Conservation (phyloP, 2,888 invertebrate genomes). For the Sturmia bella region DNA sequence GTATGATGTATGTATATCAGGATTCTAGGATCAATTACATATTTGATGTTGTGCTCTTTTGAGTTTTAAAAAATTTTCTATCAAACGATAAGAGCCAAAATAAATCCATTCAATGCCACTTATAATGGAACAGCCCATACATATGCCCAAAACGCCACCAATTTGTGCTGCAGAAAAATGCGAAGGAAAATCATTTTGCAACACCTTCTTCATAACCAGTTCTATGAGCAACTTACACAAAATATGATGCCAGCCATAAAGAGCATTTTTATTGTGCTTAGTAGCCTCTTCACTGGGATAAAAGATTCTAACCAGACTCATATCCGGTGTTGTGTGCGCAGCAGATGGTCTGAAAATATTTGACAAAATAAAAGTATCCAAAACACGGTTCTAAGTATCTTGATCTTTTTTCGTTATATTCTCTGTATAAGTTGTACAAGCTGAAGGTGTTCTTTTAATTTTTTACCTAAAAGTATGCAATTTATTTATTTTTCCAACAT, state of each 20-base stretch:
- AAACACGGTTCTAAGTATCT: too few species aligned
- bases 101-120: slow-evolving; percentile 77
- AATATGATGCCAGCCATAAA: slow-evolving; percentile 76
- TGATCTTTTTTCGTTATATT: too few species aligned
- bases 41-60: slow-evolving; percentile 6
- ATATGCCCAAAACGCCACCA: slow-evolving; percentile 78
- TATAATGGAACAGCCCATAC: slow-evolving; percentile 79
- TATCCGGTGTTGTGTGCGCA: slow-evolving; percentile 13
- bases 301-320: slow-evolving; percentile 72
- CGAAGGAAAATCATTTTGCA: neutral
- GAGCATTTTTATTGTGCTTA: slow-evolving; percentile 73
- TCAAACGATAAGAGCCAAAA: slow-evolving; percentile 74
- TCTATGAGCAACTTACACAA: slow-evolving; percentile 73
- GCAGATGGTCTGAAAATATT: slow-evolving; percentile 31
- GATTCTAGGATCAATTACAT: neutral
- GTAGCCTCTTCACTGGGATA: slow-evolving; percentile 69
- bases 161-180: slow-evolving; percentile 73
- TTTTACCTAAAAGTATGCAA: too few species aligned
- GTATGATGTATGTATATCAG: neutral
- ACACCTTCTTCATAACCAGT: neutral
- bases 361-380: neutral
- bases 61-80: slow-evolving; percentile 58
- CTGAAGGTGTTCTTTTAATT: too few species aligned
- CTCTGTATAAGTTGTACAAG: too few species aligned
- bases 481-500: too few species aligned